Conservation (phyloP, 2,888 invertebrate genomes). For the Clanis bilineata region DNA sequence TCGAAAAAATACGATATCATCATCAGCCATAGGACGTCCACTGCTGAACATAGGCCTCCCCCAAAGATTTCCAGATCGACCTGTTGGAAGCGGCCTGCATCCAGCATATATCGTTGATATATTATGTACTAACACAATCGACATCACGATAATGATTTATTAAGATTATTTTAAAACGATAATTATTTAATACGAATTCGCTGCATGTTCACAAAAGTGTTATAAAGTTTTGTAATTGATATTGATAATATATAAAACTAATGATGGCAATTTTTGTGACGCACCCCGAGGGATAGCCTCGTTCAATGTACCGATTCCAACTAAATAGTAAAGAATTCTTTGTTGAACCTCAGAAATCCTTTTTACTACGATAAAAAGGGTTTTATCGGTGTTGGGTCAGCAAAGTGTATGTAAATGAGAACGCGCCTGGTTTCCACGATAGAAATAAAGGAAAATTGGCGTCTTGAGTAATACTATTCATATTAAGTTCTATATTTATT, state of each 20-base stretch:
- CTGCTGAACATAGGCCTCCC: too few relatives aligned
- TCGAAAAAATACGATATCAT: background rate
- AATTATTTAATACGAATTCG: background rate
- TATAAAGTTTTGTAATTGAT: background rate
- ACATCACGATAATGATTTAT: background rate
- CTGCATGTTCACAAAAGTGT: background rate
- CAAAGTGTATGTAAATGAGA: slow-evolving; percentile 77
- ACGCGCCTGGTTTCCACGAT: slow-evolving; percentile 54
- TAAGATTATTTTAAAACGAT: background rate
- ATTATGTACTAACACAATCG: background rate
- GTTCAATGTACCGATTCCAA: slow-evolving; percentile 46
- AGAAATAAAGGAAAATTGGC: slow-evolving; percentile 63
- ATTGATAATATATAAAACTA: slow-evolving; percentile 20
- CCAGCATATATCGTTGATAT: background rate
- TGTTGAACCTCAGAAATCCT: slow-evolving; percentile 65
- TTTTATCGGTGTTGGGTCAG: slow-evolving; percentile 76
- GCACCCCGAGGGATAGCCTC: slow-evolving; percentile 31
- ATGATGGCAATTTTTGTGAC: slow-evolving; percentile 41
- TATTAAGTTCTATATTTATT: slow-evolving; percentile 37
- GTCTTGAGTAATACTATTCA: slow-evolving; percentile 51
- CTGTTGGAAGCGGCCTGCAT: too few relatives aligned
- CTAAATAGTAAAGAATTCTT: slow-evolving; percentile 57
- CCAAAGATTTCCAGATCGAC: too few relatives aligned
- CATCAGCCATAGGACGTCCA: too few relatives aligned
- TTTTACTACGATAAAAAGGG: slow-evolving; percentile 71